Percentiles rank a stretch among this genome's conserved stretches.
Conservation (phyloP, 2,797 vertebrate species). For the Myiothlypis coronata region DNA sequence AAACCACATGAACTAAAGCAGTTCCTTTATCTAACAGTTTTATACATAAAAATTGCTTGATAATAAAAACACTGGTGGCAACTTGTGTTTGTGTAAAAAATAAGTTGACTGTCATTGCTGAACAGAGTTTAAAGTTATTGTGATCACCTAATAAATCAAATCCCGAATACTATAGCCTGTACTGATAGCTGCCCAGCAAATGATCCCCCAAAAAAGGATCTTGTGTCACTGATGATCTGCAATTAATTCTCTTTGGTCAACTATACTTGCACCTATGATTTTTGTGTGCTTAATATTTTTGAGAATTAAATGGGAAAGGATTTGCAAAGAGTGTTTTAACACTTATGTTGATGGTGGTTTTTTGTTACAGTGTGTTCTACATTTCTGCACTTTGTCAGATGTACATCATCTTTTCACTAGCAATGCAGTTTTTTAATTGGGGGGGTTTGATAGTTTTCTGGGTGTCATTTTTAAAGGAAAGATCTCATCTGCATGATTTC, state of each 20-base stretch:
- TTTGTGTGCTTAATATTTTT: background rate
- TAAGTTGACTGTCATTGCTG: background rate
- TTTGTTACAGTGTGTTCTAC: background rate
- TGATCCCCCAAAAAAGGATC: background rate
- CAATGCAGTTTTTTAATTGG: rapidly evolving
- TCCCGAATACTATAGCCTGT: background rate
- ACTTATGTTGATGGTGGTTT: rapidly evolving
- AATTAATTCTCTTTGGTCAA: background rate
- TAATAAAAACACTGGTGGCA: background rate
- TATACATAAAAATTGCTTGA: background rate
- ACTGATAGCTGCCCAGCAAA: background rate
- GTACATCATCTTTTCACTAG: background rate
- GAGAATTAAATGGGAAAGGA: background rate
- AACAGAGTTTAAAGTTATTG: background rate
- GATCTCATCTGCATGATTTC: background rate
- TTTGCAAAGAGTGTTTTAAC: background rate
- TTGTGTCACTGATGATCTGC: rapidly evolving
- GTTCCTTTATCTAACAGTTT: background rate
- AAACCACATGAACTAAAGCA: background rate
- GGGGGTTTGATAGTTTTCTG: rapidly evolving
- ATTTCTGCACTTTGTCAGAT: background rate
- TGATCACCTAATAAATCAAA: background rate
- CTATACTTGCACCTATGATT: background rate
- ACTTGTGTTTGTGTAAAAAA: background rate
- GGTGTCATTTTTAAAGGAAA: background rate